Percentiles rank a stretch among this genome's conserved stretches.
These are phyloP conservation scores for Euzophera pinguis DNA, from an alignment of 2,888 invertebrate genomes.

Conservation along the genomic window DNA sequence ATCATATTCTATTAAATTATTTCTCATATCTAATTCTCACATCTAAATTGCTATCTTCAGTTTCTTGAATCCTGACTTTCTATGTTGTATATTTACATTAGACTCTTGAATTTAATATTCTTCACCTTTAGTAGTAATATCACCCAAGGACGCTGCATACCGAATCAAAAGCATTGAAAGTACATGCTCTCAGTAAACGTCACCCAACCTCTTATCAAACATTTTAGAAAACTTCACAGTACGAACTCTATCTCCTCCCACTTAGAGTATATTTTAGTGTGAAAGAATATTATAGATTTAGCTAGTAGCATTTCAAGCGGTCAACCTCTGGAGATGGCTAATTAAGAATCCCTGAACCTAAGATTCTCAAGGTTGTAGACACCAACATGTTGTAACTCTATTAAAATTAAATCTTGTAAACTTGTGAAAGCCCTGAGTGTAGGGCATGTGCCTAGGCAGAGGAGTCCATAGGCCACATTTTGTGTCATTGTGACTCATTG, in stretches of 20 bases:
- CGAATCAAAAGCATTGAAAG: conserved; percentile 36
- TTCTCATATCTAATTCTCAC: too few relatives aligned
- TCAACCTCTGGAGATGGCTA: conserved; percentile 71
- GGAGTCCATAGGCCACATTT: too few relatives aligned
- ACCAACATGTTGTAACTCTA: background rate
- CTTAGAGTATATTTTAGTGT: background rate
- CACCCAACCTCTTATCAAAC: conserved; percentile 43
- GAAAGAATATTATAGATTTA: background rate
- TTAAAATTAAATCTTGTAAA: background rate
- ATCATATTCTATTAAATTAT: too few relatives aligned
- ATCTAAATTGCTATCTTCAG: too few relatives aligned
- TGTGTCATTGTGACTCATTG: too few relatives aligned
- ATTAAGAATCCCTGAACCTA: conserved; percentile 69
- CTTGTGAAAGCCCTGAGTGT: too few relatives aligned
- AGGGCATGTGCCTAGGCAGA: too few relatives aligned
- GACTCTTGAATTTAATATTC: background rate
- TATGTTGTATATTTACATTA: too few relatives aligned
- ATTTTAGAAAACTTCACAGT: background rate
- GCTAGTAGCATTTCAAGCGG: conserved; percentile 39
- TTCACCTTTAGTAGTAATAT: background rate
- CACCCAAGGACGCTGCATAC: conserved; percentile 21
- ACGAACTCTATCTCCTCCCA: background rate
- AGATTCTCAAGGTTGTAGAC: conserved; percentile 2
- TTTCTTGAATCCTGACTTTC: too few relatives aligned
- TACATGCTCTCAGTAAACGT: conserved; percentile 45